Base-by-base conservation (phyloP, 2,888 invertebrate species). In the Pseudanteris insignis region DNA sequence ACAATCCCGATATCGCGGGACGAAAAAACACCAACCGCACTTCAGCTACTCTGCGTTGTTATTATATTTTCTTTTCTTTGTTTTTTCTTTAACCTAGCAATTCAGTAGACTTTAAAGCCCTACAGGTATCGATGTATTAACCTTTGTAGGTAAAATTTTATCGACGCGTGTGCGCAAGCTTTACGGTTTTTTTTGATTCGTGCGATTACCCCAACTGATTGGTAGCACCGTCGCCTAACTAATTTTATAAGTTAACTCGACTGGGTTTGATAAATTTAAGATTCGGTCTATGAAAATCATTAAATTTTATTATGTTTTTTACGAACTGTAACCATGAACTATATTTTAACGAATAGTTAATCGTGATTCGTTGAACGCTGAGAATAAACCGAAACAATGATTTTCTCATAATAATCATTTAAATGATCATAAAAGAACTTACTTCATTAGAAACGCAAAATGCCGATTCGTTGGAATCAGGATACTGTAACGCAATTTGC, bases 321-420 rank as follows among this genome's bases (percentile, higher is more conserved):
- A 36, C 43, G 37, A 44, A 48, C 48, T 36, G 12, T 37, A 57
- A 37, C 57, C 57, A 48, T 57, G 57, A 57, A 57, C 57, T 48
- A 57, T 48, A 57, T 57, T 48, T 57, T 37, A 57, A 48, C 48
- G n/a, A 13, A 36, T 48, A 48, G 48, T 57, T 57, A 57, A 32
- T 24, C 24, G 48, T 48, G 43, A 57, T 57, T 48, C 43, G 43
- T 57, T 55, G 33, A 40, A 18, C 30, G 47, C 47, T 18, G 43
- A 34, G 55, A 57, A 57, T 41, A 41, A 47, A 26, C 13, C 25
- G 36, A 47, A 14, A 41, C 40, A 41, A 55, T 25, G 24, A 55
- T 55, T 41, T 40, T 55, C 55, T 28, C 40, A 28, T 9, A 11
- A 18, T 28, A 34, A 26, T 8, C 4, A 26, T 21, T 5, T 5